Evolutionary conservation across 1,140 invertebrate genomes (phyloP).

Genomic region (Dufourea novaeangliae): DNA sequence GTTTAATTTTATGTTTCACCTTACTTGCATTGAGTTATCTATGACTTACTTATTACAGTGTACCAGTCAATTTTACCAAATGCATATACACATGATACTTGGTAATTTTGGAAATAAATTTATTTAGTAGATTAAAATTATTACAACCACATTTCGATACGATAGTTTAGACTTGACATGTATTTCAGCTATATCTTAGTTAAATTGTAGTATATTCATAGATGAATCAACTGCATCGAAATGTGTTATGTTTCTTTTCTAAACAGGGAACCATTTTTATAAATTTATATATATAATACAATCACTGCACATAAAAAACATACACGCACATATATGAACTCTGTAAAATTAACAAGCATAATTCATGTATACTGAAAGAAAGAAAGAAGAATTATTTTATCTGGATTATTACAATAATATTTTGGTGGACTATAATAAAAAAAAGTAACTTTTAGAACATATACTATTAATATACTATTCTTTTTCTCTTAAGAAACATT

Average conservation of each 20-base stretch:
- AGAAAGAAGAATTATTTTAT: slow-evolving; percentile 47
- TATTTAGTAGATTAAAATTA: slow-evolving; percentile 39
- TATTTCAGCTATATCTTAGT: slow-evolving; percentile 34
- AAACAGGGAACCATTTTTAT: slow-evolving; percentile 37
- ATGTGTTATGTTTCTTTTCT: slow-evolving; percentile 26
- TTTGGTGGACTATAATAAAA: slow-evolving; percentile 11
- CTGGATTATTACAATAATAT: slow-evolving; percentile 39
- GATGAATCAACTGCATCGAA: slow-evolving; percentile 42
- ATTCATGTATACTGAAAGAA: slow-evolving; percentile 52
- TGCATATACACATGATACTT: slow-evolving; percentile 37
- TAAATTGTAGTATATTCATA: slow-evolving; percentile 32
- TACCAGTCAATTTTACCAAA: slow-evolving; percentile 3
- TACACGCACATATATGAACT: slow-evolving; percentile 52
- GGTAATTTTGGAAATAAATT: slow-evolving; percentile 39
- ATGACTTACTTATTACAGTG: slow-evolving; percentile 19
- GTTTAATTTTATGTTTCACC: slow-evolving; percentile 24
- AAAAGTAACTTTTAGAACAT: slow-evolving; percentile 4
- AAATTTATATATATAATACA: slow-evolving; percentile 40
- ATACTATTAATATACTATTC: background rate
- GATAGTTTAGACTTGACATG: slow-evolving; percentile 35
- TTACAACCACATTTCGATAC: slow-evolving; percentile 38
- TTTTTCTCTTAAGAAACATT: background rate
- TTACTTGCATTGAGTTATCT: slow-evolving; percentile 4
- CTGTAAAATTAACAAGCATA: slow-evolving; percentile 45
- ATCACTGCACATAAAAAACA: slow-evolving; percentile 47